Evolutionary conservation across 2,888 invertebrate genomes (phyloP), one percentile per base, ranked within the genome.

Genomic region (Mechanitis mazaeus): DNA sequence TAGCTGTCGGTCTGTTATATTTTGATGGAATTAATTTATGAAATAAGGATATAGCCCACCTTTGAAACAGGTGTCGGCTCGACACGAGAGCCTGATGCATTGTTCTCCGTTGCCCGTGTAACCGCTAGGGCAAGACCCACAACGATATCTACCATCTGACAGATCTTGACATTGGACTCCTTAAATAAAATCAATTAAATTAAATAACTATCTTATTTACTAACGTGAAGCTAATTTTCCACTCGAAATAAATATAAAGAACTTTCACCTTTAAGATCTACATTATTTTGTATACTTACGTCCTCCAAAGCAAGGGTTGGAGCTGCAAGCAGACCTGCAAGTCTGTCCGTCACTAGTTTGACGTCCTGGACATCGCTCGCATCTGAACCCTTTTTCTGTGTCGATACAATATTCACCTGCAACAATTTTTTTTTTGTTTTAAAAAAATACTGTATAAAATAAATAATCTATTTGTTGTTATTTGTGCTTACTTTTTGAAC

Each of bases 321-420:
- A 92, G 46, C 91, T 91, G 76, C 97, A 97, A 0, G 94, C 92
- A n/a, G 93, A 93, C 47, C 88, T 91, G 80, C 97, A 97, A 33
- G 88, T 92, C 69, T 92, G 90, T 20, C 96, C 96, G 76, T 96
- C 94, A 31, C 96, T 96, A 67, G 93, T 91, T 78, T 92, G 93
- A 58, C 95, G 93, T 11, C 91, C 85, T 1, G 96, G 96, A 83
- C 96, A 96, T 38, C 92, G 85, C 59, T 95, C 95, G 76, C 97
- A 96, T 50, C 93, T 91, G 68, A 93, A 94, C 7, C 95, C 95
- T 64, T 92, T 89, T 0, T 92, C 89, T 0, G 94, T 92, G 71
- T 95, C 94, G 60, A 92, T 87, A 75, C 95, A 95, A 66, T 91
- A 91, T 66, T 94, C 95, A 64, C 92, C 95, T 91, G 87, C 55